These are phyloP conservation scores for Calephelis perditalis DNA, from an alignment of 2,888 invertebrate species.

Conservation along the genomic window DNA sequence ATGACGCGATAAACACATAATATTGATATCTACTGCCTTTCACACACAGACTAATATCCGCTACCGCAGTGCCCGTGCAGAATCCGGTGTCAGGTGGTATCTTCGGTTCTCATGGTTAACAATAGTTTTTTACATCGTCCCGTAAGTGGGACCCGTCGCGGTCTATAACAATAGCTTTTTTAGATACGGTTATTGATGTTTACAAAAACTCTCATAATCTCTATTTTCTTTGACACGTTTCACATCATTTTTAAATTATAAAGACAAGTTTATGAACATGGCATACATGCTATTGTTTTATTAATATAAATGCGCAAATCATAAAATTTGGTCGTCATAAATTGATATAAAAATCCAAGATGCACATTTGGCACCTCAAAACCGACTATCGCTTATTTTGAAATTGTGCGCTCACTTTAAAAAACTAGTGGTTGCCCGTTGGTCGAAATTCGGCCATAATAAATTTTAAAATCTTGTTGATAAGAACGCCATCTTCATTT, in stretches of 20 bases:
- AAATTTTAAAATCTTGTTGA: too few relatives aligned
- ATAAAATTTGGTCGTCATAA: too few relatives aligned
- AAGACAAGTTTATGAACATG: neutral
- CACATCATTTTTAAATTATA: neutral
- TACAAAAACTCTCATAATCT: slow-evolving; percentile 5
- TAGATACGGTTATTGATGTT: neutral
- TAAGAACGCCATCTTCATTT: too few relatives aligned
- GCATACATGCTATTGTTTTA: too few relatives aligned
- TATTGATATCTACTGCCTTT: neutral
- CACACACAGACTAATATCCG: neutral
- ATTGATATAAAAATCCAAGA: too few relatives aligned
- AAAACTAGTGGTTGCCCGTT: too few relatives aligned
- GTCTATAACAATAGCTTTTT: slow-evolving; percentile 19
- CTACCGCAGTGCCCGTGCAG: slow-evolving; percentile 3
- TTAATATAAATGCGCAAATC: too few relatives aligned
- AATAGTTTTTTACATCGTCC: slow-evolving; percentile 43
- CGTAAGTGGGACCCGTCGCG: slow-evolving; percentile 41
- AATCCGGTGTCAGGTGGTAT: slow-evolving; percentile 47
- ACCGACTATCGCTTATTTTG: too few relatives aligned
- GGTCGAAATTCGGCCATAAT: too few relatives aligned
- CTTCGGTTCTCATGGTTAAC: slow-evolving; percentile 53
- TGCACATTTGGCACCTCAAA: too few relatives aligned
- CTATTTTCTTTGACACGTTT: slow-evolving; percentile 6
- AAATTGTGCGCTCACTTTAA: too few relatives aligned
- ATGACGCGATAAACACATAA: neutral